Evolutionary conservation across 1,140 invertebrate genomes (phyloP).

Genomic region (Zaprionus inermis): DNA sequence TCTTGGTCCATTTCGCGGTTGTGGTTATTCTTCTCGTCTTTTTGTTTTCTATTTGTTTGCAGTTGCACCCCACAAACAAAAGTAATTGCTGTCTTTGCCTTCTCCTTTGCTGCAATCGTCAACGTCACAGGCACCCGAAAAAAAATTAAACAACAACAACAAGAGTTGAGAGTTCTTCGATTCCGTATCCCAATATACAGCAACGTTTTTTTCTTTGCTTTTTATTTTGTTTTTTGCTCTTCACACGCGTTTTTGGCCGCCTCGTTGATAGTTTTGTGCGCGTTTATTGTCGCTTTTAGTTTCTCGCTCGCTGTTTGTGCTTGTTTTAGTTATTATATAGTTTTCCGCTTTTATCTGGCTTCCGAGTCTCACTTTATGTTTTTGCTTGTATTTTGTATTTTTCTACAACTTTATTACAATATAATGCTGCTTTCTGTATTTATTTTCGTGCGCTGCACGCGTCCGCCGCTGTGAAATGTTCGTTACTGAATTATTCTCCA

Average conservation of each 20-base stretch:
- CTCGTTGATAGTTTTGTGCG: slow-evolving; percentile 26
- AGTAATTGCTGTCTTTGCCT: not conserved
- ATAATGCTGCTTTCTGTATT: slow-evolving; percentile 37
- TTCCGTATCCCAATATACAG: slow-evolving; percentile 4
- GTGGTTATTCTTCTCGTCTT: slow-evolving; percentile 10
- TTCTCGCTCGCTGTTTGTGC: not conserved
- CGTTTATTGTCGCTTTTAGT: slow-evolving; percentile 28
- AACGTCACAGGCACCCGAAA: slow-evolving; percentile 36
- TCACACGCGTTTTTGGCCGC: slow-evolving; percentile 37
- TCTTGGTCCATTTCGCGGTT: slow-evolving; percentile 72
- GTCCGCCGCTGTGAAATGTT: slow-evolving; percentile 79
- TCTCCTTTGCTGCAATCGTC: not conserved
- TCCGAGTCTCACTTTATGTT: slow-evolving; percentile 36
- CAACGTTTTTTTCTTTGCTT: slow-evolving; percentile 1
- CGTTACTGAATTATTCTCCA: slow-evolving; percentile 79
- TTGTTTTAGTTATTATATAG: slow-evolving; percentile 20
- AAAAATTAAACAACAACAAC: slow-evolving; percentile 22
- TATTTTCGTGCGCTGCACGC: slow-evolving; percentile 77
- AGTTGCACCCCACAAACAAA: not conserved
- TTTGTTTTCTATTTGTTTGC: slow-evolving; percentile 22
- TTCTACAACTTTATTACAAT: slow-evolving; percentile 11
- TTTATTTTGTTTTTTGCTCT: slow-evolving; percentile 11
- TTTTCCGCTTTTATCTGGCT: slow-evolving; percentile 40
- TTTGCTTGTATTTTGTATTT: slow-evolving; percentile 10
- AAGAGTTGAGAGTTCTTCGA: slow-evolving; percentile 3